Conservation (phyloP, 2,888 invertebrate genomes). For the Chorisops tibialis region DNA sequence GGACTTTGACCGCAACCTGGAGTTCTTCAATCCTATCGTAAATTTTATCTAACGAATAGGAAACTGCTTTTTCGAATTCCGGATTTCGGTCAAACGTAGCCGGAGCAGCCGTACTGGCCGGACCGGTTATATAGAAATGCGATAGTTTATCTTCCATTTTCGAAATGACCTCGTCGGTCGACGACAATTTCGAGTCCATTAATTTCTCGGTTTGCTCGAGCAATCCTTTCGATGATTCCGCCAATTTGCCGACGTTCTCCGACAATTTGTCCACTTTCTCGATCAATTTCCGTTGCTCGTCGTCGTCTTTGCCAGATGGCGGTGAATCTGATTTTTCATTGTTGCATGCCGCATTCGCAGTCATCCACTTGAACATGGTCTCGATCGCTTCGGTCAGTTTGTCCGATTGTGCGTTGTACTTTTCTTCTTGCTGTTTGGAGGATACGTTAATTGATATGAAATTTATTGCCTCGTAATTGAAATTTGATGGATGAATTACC, state of each 20-base stretch:
- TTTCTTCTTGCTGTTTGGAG: slow-evolving; percentile 48
- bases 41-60: slow-evolving; percentile 52
- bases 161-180: slow-evolving; percentile 43
- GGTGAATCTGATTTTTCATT: neutral
- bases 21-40: slow-evolving; percentile 48
- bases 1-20: slow-evolving; percentile 22
- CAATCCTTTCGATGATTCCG: slow-evolving; percentile 41
- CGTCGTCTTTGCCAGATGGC: slow-evolving; percentile 35
- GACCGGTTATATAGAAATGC: slow-evolving; percentile 41
- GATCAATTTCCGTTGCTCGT: slow-evolving; percentile 38
- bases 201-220: slow-evolving; percentile 42
- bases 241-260: slow-evolving; percentile 39
- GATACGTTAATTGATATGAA: neutral
- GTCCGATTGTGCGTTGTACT: slow-evolving; percentile 47
- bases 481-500: slow-evolving; percentile 48
- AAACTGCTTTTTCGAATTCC: slow-evolving; percentile 52
- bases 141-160: slow-evolving; percentile 46
- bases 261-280: slow-evolving; percentile 43
- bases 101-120: slow-evolving; percentile 34
- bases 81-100: slow-evolving; percentile 45
- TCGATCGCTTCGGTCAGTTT: slow-evolving; percentile 47
- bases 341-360: slow-evolving; percentile 44
- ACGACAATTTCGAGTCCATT: slow-evolving; percentile 41
- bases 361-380: slow-evolving; percentile 50
- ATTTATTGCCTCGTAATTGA: neutral